phyloP scores from a whole-genome alignment of 2,888 invertebrate genomes.

The Apamea sordens region DNA sequence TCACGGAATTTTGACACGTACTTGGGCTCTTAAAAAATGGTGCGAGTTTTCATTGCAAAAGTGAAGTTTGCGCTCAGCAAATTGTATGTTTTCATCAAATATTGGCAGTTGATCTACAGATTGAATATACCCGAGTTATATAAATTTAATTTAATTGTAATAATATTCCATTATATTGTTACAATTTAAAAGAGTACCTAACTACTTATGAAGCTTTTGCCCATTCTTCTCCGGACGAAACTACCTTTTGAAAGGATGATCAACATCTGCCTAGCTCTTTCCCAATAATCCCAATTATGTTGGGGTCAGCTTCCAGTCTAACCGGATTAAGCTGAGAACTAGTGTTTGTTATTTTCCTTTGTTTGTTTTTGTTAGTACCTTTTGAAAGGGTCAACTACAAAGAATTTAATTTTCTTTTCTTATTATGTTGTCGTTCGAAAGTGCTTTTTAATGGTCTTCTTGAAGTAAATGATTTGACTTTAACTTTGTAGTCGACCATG shows the following conservation, averaged over 20 bases:
- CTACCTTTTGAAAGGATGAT: neutral
- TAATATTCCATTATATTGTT: neutral
- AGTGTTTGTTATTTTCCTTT: too few species aligned
- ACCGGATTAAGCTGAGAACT: too few species aligned
- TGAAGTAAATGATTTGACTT: neutral
- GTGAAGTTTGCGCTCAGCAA: neutral
- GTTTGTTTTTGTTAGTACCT: neutral
- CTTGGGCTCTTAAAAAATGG: constrained; percentile 20
- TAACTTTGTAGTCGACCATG: neutral
- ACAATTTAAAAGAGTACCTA: neutral
- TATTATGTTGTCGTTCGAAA: neutral
- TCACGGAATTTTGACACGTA: constrained; percentile 49
- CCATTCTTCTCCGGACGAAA: neutral
- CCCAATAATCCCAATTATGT: too few species aligned
- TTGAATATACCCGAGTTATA: neutral
- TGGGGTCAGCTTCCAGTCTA: too few species aligned
- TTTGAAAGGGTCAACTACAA: neutral
- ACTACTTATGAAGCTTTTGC: neutral
- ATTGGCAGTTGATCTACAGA: neutral
- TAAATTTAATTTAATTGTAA: too few species aligned
- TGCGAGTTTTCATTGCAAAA: neutral
- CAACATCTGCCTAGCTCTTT: too few species aligned
- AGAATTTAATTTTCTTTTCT: neutral
- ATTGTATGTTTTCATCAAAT: neutral
- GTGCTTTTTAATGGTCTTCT: neutral